Evolutionary conservation across 2,888 invertebrate species (phyloP), one percentile per base, ranked within the genome.

Genomic region (Bhutanitis thaidina): DNA sequence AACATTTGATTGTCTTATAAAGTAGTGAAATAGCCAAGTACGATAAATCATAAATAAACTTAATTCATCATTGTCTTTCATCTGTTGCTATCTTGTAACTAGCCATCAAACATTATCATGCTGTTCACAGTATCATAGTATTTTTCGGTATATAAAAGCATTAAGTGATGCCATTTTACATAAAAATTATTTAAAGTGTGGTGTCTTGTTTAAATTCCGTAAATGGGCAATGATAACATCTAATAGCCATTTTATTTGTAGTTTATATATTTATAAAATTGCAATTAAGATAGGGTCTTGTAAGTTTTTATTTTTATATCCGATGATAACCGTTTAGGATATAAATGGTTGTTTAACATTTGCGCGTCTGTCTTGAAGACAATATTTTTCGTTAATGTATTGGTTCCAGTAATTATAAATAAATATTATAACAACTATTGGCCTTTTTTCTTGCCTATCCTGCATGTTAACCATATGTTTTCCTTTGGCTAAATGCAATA

Each of bases 271-370:
- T 60, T 61, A 62, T 52, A 57, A 58, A 62, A 43, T 57, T 54
- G 54, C 49, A 59, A 59, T 25, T 61, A 62, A 54, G 58, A 45
- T 62, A 60, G 57, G 63, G 64, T 70, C 73, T 69, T 69, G 67
- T 81, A 81, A 74, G 73, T 85, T 83, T 82, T 83, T 83, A 84
- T 83, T 83, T 85, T 85, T 86, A 82, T 85, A 85, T 84, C 71
- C 64, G 72, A 71, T 71, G 71, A 71, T 71, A 67, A 68, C 64
- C 65, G 65, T 67, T 60, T 74, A 75, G 67, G 66, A 65, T 60
- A 49, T 72, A 72, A 74, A 66, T 67, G 55, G 57, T 64, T 64
- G 68, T 70, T 69, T 69, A 64, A 71, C 63, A 67, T 67, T 69
- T 58, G 53, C 75, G 73, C 75, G 73, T 71, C 75, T 74, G 67